A percentile compares a stretch with the other conserved stretches of the same genome.
Evolutionary conservation across 2,113 vertebrate species (phyloP).

Genomic region (Anguilla japonica): DNA sequence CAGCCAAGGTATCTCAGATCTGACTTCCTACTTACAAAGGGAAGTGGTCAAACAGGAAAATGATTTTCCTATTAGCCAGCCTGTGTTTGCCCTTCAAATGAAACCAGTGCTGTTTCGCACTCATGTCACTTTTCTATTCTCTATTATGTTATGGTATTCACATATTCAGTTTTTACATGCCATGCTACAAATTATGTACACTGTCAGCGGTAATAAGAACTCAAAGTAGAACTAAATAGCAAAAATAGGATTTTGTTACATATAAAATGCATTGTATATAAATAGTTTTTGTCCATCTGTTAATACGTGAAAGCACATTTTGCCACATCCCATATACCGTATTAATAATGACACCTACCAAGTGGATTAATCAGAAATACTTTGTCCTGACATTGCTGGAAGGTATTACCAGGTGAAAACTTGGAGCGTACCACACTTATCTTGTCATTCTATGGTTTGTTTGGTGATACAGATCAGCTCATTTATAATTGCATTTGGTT

Average conservation of each 20-base stretch:
- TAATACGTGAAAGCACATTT: not conserved
- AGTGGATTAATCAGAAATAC: not conserved
- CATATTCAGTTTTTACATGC: not conserved
- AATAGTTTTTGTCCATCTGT: not conserved
- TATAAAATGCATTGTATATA: not conserved
- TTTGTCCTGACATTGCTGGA: conserved; percentile 5
- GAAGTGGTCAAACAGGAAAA: not conserved
- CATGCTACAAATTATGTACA: not conserved
- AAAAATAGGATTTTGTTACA: not conserved
- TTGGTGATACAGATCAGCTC: not conserved
- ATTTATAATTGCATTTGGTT: not conserved
- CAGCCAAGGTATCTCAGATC: not conserved
- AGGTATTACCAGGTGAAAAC: not conserved
- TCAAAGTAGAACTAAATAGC: not conserved
- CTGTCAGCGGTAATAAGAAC: not conserved
- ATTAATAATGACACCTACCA: not conserved
- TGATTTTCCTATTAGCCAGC: not conserved
- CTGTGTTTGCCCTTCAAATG: not conserved
- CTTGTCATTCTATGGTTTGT: not conserved
- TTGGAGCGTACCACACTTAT: not conserved
- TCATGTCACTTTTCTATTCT: not conserved
- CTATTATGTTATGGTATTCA: not conserved
- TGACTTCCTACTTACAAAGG: not conserved
- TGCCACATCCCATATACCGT: not conserved
- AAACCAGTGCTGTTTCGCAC: not conserved